These are phyloP conservation scores for Jacana jacana DNA, from an alignment of 2,113 vertebrate genomes.

Conservation along the genomic window DNA sequence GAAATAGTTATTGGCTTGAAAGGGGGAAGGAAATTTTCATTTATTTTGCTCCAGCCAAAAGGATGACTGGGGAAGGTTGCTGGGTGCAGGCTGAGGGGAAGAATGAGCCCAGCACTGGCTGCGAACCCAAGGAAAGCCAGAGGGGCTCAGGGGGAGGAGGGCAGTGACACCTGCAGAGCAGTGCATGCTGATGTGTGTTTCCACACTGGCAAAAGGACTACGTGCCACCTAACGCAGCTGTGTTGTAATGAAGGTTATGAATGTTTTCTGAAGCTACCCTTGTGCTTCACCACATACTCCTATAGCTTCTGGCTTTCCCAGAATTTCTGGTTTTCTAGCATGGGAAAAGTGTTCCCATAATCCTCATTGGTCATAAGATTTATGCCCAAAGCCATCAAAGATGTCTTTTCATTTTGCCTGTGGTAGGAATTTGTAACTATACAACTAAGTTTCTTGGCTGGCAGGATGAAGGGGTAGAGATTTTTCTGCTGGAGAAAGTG, in stretches of 20 bases:
- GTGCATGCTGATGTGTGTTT: not conserved
- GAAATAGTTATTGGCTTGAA: not conserved
- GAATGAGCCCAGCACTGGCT: rapidly evolving
- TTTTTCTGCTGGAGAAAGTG: not conserved
- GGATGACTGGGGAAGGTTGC: rapidly evolving
- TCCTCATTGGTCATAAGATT: not conserved
- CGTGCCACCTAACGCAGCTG: rapidly evolving
- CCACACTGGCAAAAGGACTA: rapidly evolving
- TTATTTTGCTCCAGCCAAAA: not conserved
- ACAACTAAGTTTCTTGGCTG: not conserved
- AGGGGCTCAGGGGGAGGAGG: rapidly evolving
- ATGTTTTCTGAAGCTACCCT: not conserved
- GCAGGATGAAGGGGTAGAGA: not conserved
- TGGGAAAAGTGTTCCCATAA: not conserved
- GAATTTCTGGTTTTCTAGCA: not conserved
- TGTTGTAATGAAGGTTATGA: not conserved
- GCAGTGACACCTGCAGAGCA: not conserved
- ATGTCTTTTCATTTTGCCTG: not conserved
- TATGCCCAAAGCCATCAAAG: no score
- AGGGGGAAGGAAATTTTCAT: not conserved
- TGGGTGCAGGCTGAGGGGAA: not conserved
- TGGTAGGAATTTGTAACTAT: not conserved
- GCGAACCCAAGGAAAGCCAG: not conserved
- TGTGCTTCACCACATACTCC: not conserved
- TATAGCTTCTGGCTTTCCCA: not conserved